These are phyloP conservation scores for Eristalis intricaria DNA, from an alignment of 2,888 invertebrate genomes.

Conservation along the genomic window DNA sequence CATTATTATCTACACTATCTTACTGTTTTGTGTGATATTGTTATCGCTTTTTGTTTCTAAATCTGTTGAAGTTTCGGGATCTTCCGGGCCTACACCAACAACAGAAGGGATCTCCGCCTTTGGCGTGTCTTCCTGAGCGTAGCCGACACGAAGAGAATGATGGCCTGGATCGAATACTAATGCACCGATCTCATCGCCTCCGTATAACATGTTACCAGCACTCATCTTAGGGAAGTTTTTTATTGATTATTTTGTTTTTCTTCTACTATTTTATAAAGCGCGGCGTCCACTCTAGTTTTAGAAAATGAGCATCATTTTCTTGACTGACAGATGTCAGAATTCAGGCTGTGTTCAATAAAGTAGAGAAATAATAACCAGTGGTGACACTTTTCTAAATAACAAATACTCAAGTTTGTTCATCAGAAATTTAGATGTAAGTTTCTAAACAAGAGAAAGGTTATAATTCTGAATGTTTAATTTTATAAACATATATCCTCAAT, in stretches of 20 bases:
- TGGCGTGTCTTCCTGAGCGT: constrained; percentile 98
- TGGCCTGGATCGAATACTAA: constrained; percentile 98
- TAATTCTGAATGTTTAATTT: too few relatives aligned
- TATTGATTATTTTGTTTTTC: background rate
- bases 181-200: constrained; percentile 99
- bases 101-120: constrained; percentile 98
- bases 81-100: constrained; percentile 90
- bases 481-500: too few relatives aligned
- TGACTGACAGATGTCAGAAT: constrained; percentile 4
- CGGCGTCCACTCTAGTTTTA: constrained; percentile 18
- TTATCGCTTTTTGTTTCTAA: constrained; percentile 89
- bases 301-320: constrained; percentile 24
- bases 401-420: too few relatives aligned
- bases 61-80: constrained; percentile 85
- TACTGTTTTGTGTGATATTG: constrained; percentile 84
- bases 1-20: constrained; percentile 2
- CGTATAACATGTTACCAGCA: constrained; percentile 88
- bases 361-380: background rate
- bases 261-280: background rate
- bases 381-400: background rate
- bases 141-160: constrained; percentile 91
- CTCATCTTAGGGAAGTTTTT: constrained; percentile 76
- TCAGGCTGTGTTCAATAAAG: background rate
- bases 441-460: too few relatives aligned
- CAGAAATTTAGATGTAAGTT: too few relatives aligned